Evolutionary conservation across 2,797 vertebrate species (phyloP).

Genomic region (Chelon auratus): DNA sequence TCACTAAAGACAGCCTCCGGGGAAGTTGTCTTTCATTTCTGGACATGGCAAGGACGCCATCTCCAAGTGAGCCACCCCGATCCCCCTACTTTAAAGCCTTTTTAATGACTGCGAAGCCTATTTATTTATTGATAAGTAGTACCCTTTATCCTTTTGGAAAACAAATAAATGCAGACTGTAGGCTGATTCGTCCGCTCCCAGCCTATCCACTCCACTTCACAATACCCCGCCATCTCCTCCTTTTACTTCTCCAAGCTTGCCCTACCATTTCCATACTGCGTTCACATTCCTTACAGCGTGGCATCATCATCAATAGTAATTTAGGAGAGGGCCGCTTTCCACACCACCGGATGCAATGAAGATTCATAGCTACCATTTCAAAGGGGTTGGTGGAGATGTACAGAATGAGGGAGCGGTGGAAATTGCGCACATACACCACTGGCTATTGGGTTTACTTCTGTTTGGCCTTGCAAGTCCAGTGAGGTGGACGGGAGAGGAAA

Average conservation of each 20-base stretch:
- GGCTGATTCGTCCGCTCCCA: conserved; percentile 49
- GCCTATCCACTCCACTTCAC: conserved; percentile 30
- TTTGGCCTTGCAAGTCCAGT: conserved; percentile 77
- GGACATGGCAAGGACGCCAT: conserved; percentile 33
- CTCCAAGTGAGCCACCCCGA: too few relatives aligned
- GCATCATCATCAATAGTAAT: conserved; percentile 88
- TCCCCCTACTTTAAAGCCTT: neutral
- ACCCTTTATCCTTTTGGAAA: conserved; percentile 23
- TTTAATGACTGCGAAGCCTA: conserved; percentile 39
- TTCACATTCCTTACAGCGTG: conserved; percentile 79
- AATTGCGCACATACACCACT: conserved; percentile 75
- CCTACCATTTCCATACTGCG: conserved; percentile 73
- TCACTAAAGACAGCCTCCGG: conserved; percentile 3
- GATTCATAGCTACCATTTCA: conserved; percentile 86
- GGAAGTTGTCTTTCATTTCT: conserved; percentile 32
- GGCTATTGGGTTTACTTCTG: conserved; percentile 60
- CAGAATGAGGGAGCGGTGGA: conserved; percentile 57
- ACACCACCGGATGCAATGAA: conserved; percentile 82
- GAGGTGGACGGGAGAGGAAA: conserved; percentile 49
- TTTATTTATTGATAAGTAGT: conserved; percentile 36
- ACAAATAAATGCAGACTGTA: conserved; percentile 48
- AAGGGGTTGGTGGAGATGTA: conserved; percentile 59
- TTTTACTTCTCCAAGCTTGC: conserved; percentile 46
- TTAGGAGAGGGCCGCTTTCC: conserved; percentile 80
- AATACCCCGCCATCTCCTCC: conserved; percentile 20